phyloP scores from a whole-genome alignment of 2,888 invertebrate genomes.

The Syrphus vitripennis region DNA sequence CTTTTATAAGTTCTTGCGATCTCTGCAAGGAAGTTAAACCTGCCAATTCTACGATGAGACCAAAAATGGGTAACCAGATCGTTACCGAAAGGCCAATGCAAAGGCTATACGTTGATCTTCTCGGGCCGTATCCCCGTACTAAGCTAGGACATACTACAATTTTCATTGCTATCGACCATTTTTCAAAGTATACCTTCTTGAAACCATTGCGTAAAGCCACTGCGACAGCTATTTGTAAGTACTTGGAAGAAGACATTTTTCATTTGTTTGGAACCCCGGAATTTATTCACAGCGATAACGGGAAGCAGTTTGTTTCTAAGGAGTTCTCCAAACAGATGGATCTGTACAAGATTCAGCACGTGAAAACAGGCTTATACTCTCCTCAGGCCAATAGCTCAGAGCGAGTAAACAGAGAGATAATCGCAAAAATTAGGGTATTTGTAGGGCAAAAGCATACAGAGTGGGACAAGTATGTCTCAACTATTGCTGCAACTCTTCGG shows the following conservation, averaged over 20 bases:
- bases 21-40: too few relatives aligned
- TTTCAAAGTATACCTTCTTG: constrained; percentile 34
- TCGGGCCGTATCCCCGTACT: constrained; percentile 52
- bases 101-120: constrained; percentile 38
- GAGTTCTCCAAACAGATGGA: constrained; percentile 2
- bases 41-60: too few relatives aligned
- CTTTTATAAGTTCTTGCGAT: too few relatives aligned
- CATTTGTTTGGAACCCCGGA: constrained; percentile 8
- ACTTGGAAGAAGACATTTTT: not conserved
- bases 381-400: constrained; percentile 8
- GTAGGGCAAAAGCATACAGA: not conserved
- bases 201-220: constrained; percentile 30
- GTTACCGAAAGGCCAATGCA: constrained; percentile 50
- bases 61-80: constrained; percentile 49
- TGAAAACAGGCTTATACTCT: not conserved
- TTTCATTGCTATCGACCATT: constrained; percentile 55
- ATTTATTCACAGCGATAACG: not conserved
- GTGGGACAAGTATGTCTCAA: constrained; percentile 5
- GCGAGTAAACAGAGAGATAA: not conserved
- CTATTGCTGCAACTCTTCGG: not conserved
- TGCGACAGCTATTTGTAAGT: constrained; percentile 18
- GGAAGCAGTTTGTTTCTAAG: constrained; percentile 5
- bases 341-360: not conserved
- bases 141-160: constrained; percentile 27
- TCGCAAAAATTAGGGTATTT: not conserved